Evolutionary conservation across 1,140 invertebrate genomes (phyloP).

Genomic region (Latrodectus geometricus): DNA sequence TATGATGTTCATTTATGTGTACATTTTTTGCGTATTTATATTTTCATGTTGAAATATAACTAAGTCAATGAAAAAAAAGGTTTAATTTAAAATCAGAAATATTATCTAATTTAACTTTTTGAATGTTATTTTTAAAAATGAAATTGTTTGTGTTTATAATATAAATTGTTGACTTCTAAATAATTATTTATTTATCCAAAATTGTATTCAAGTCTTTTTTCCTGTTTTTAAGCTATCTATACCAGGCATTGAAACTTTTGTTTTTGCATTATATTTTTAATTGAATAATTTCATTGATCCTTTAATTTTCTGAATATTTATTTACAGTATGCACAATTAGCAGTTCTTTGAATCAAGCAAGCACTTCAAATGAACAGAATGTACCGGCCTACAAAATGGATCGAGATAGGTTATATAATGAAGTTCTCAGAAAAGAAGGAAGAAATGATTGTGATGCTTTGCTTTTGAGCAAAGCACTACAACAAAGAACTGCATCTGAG

Average conservation of each 20-base stretch:
- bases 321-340: not conserved
- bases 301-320: not conserved
- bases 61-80: no score
- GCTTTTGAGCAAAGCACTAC: slow-evolving; percentile 9
- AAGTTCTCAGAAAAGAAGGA: slow-evolving; percentile 47
- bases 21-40: no score
- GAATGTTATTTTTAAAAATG: no score
- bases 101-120: no score
- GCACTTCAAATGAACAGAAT: no score
- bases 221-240: not conserved
- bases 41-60: no score
- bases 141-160: no score
- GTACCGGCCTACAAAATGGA: not conserved
- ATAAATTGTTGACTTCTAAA: no score
- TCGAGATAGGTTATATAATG: not conserved
- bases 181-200: no score
- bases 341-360: not conserved
- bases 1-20: no score
- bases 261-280: not conserved
- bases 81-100: no score
- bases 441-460: slow-evolving; percentile 52
- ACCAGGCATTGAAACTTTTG: not conserved
- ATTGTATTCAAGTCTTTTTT: no score
- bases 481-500: not conserved
- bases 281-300: not conserved